phyloP scores from a whole-genome alignment of 1,140 invertebrate species.

The Chymomyza costata region DNA sequence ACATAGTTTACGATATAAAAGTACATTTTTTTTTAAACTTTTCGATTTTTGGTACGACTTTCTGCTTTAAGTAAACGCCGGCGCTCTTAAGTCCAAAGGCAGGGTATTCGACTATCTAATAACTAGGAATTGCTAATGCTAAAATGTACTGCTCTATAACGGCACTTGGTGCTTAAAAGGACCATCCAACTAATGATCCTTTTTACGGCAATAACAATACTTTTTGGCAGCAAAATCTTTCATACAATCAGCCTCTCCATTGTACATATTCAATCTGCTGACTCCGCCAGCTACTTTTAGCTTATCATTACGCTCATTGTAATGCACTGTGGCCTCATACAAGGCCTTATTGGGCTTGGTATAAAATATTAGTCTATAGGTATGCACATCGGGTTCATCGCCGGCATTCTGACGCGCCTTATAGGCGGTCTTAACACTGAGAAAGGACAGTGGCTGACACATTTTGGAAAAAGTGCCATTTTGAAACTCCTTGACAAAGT shows the following conservation, averaged over 20 bases:
- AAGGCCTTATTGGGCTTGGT: constrained; percentile 77
- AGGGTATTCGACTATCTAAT: no score
- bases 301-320: constrained; percentile 53
- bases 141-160: no score
- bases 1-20: no score
- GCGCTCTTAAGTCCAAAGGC: no score
- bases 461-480: constrained; percentile 52
- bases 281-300: constrained; percentile 75
- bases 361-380: constrained; percentile 75
- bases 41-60: no score
- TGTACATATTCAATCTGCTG: constrained; percentile 80
- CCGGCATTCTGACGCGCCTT: constrained; percentile 27
- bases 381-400: constrained; percentile 20
- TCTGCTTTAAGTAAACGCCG: no score
- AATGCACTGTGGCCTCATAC: constrained; percentile 79
- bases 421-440: constrained; percentile 41
- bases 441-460: constrained; percentile 35
- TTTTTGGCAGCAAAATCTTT: constrained; percentile 77
- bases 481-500: constrained; percentile 43
- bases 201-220: constrained; percentile 77
- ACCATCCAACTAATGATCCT: constrained; percentile 18
- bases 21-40: no score
- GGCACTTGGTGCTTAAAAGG: constrained; percentile 30
- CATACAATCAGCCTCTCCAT: constrained; percentile 77
- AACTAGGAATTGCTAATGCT: no score